Percentiles rank a stretch among this genome's conserved stretches.
Evolutionary conservation across 2,888 invertebrate species (phyloP).

Genomic region (Nudaria mundana): DNA sequence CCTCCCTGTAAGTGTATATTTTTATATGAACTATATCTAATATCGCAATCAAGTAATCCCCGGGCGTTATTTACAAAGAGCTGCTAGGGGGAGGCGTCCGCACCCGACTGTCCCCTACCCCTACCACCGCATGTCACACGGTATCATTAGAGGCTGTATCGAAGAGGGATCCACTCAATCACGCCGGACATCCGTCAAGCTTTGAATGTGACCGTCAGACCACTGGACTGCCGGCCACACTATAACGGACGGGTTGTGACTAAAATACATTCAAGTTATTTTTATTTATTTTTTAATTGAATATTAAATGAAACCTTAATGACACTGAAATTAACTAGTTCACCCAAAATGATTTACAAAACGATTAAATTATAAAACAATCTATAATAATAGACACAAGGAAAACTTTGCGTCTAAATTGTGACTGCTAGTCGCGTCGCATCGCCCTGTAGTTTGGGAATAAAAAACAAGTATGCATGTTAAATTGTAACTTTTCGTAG

Average conservation of each 20-base stretch:
- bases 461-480: constrained; percentile 34
- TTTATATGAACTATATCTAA: constrained; percentile 38
- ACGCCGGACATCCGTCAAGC: constrained; percentile 69
- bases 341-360: constrained; percentile 5
- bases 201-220: constrained; percentile 51
- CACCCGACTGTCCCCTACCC: constrained; percentile 16
- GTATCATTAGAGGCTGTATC: constrained; percentile 68
- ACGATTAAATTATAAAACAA: constrained; percentile 9
- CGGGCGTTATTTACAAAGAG: constrained; percentile 52
- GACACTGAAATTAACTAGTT: constrained; percentile 10
- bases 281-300: no score
- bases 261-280: no score
- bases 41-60: constrained; percentile 54
- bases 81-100: constrained; percentile 38
- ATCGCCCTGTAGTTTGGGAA: constrained; percentile 26
- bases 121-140: constrained; percentile 38
- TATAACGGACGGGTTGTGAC: constrained; percentile 35
- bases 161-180: constrained; percentile 64
- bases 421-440: constrained; percentile 25
- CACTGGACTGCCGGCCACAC: constrained; percentile 26
- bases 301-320: constrained; percentile 25
- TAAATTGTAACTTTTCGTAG: constrained; percentile 31
- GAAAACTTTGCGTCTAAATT: no score
- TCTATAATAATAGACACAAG: constrained; percentile 9
- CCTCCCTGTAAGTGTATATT: constrained; percentile 6